Conservation (phyloP, 2,113 vertebrate species). For the Cryptotis parvus region DNA sequence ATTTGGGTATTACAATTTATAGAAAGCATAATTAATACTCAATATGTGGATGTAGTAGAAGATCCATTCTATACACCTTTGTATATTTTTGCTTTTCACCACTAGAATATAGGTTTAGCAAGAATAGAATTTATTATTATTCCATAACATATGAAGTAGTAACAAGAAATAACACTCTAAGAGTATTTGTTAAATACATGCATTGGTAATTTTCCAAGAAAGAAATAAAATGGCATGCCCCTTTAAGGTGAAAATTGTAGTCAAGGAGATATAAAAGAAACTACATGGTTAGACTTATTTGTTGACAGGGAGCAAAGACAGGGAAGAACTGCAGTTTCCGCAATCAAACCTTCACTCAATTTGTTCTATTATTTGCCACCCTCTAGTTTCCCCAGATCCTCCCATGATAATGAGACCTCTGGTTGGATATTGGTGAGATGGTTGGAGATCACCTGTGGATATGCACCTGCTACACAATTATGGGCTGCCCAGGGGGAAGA, state of each 20-base stretch:
- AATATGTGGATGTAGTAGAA: neutral
- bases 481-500: neutral
- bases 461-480: constrained; percentile 10
- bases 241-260: neutral
- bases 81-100: neutral
- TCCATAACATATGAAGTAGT: constrained; percentile 9
- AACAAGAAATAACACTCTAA: neutral
- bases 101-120: neutral
- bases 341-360: neutral
- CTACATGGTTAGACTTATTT: neutral
- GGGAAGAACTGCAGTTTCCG: neutral
- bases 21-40: constrained; percentile 21
- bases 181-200: constrained; percentile 30
- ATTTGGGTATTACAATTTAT: neutral
- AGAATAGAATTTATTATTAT: neutral
- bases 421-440: neutral
- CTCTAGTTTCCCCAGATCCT: neutral
- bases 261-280: neutral
- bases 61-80: neutral
- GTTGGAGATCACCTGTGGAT: neutral
- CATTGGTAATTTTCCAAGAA: neutral
- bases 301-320: neutral
- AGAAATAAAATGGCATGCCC: neutral
- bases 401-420: neutral
- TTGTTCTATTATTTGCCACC: neutral